Evolutionary conservation across 2,113 vertebrate genomes (phyloP).

Genomic region (Aspidoscelis tigris): DNA sequence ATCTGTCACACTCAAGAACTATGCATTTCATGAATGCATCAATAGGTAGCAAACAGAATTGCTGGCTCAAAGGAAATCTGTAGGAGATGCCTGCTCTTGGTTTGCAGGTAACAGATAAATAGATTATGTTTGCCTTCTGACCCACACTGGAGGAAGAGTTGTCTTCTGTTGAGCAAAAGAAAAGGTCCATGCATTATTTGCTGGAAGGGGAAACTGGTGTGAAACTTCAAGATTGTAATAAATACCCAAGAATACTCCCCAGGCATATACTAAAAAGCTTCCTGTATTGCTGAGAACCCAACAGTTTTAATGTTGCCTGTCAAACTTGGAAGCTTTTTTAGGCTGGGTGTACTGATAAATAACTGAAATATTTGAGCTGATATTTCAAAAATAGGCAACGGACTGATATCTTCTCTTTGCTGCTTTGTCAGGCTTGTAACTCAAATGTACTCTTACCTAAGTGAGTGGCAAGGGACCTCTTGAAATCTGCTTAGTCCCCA

Average conservation of each 20-base stretch:
- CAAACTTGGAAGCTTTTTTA: neutral
- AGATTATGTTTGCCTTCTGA: no score
- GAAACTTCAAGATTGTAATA: constrained; percentile 4
- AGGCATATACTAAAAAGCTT: neutral
- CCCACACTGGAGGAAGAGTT: no score
- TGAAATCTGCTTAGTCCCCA: no score
- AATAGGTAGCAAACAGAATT: neutral
- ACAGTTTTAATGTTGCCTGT: neutral
- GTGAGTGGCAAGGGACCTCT: no score
- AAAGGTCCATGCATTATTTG: neutral
- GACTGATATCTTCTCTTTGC: no score
- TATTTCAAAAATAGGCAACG: no score
- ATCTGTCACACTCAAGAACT: neutral
- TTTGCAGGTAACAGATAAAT: no score
- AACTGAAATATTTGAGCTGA: no score
- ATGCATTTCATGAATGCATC: neutral
- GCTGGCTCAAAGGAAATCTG: neutral
- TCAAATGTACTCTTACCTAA: no score
- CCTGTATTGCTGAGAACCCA: neutral
- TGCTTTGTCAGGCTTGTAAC: no score
- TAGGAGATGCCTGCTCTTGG: neutral
- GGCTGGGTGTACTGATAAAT: neutral
- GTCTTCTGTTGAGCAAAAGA: neutral
- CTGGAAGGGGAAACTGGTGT: constrained; percentile 5
- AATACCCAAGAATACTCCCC: neutral